Base-by-base conservation (phyloP, 2,113 vertebrate genomes). In the Toxotes jaculatrix region DNA sequence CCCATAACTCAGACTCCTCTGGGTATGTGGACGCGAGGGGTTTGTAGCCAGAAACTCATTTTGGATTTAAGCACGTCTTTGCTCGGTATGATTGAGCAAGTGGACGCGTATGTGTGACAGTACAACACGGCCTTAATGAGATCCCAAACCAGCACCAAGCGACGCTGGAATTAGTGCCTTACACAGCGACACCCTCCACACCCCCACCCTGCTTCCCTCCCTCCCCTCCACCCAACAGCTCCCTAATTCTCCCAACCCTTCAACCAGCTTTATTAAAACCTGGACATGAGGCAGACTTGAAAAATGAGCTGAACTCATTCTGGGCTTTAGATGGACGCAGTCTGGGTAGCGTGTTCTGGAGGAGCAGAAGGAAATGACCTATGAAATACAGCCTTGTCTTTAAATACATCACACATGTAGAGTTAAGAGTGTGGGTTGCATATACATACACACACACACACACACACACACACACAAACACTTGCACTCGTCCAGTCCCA, bases 51-150 rank as follows among this genome's bases (percentile, higher is more conserved):
- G 91, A 91, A 94, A 94, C 92, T 90, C 89, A 95, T 87, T 93
- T 89, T 87, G 73, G 89, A 92, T 93, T 93, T 93, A 91, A 95
- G 91, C 92, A 90, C 87, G 67, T 75, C 92, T 86, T 91, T 84
- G 82, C 86, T 80, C 40, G 69, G 65, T 81, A 74, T 89, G 79
- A 95, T 94, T 89, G 93, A 96, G 87, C 90, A 91, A 91, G 88
- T 31, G 38, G 77, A 91, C 87, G 84, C 77, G 89, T 86, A 74
- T 93, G 88, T 61, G 81, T 91, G 91, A 94, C 90, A 94, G 93
- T 91, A 79, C 86, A 94, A 93, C 91, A 87, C 81, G 57, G 86
- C 81, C 86, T 92, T 93, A 93, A 94, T 92, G 93, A 95, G 92
- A 91, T 93, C 36, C 80, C 72, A 91, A 91, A 91, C 13, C 60